Percentiles rank a stretch among this genome's conserved stretches.
Conservation (phyloP, 2,797 vertebrate species). For the Saxicola maurus region DNA sequence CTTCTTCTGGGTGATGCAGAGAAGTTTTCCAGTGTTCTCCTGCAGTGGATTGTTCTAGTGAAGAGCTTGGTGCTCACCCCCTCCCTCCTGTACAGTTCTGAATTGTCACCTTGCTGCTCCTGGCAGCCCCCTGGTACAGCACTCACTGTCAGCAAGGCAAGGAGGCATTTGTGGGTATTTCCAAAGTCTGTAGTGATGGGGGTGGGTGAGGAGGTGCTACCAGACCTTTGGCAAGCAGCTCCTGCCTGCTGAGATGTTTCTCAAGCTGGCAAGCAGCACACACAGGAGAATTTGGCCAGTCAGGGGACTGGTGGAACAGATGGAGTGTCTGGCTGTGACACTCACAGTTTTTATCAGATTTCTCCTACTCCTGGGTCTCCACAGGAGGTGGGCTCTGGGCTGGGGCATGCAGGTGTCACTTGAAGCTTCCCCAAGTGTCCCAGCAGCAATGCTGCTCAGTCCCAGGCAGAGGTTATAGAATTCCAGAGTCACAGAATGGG, state of each 20-base stretch:
- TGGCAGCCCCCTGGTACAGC: rapidly evolving
- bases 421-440: not conserved
- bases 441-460: not conserved
- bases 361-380: not conserved
- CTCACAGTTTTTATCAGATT: not conserved
- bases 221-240: not conserved
- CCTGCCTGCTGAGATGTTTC: not conserved
- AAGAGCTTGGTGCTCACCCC: not conserved
- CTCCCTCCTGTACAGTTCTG: not conserved
- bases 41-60: not conserved
- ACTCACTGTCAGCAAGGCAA: not conserved
- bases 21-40: rapidly evolving
- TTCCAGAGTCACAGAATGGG: not conserved
- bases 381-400: not conserved
- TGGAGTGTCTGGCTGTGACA: not conserved
- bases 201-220: not conserved
- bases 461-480: not conserved
- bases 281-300: not conserved
- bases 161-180: not conserved
- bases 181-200: not conserved
- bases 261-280: not conserved
- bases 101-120: not conserved
- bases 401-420: rapidly evolving
- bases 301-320: not conserved
- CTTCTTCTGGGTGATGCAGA: rapidly evolving